A percentile compares a stretch with the other conserved stretches of the same genome.
Evolutionary conservation across 1,140 invertebrate genomes (phyloP).

Genomic region (Bombus affinis): DNA sequence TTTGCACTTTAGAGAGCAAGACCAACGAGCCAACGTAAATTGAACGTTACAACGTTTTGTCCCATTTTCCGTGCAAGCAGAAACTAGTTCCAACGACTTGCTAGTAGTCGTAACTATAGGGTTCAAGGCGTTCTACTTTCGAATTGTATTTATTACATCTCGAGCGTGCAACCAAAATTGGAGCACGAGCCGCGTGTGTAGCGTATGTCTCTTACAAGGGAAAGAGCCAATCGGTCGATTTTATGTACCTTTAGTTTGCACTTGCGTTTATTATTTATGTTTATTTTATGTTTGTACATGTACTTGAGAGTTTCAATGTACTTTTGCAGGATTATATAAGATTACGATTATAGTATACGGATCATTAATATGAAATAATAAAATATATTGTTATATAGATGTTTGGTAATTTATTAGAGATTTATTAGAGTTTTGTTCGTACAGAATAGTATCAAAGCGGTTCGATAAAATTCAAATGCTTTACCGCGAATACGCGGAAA

Average conservation of each 20-base stretch:
- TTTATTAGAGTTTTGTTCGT: neutral
- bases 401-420: neutral
- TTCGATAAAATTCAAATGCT: neutral
- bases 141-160: conserved; percentile 36
- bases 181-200: neutral
- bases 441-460: neutral
- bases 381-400: too few species aligned
- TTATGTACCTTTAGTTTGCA: neutral
- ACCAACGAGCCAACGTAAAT: neutral
- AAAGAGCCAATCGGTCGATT: neutral
- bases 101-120: conserved; percentile 1
- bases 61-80: conserved; percentile 14
- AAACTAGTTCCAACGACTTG: conserved; percentile 32
- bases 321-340: too few species aligned
- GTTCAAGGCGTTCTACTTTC: conserved; percentile 50
- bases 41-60: conserved; percentile 17
- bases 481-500: neutral
- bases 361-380: too few species aligned
- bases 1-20: neutral
- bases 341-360: too few species aligned
- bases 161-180: conserved; percentile 28
- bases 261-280: too few species aligned
- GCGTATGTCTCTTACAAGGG: neutral
- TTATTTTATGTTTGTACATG: too few species aligned
- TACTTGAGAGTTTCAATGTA: too few species aligned